Conservation (phyloP, 2,797 vertebrate species). For the Lithobates pipiens region DNA sequence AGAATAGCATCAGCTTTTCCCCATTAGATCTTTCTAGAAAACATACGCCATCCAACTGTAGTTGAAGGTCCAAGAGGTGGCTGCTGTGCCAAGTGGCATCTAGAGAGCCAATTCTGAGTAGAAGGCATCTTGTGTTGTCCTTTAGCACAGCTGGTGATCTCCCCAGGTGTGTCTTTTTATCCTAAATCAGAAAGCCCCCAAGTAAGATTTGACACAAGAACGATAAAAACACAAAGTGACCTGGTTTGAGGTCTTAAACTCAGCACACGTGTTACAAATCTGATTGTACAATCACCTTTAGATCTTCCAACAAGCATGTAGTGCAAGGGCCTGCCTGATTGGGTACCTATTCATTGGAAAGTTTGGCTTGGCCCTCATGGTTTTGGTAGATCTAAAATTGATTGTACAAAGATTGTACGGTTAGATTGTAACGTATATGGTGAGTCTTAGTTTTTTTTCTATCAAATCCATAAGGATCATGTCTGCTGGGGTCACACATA, state of each 20-base stretch:
- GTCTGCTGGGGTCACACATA: not conserved
- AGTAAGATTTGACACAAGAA: no score
- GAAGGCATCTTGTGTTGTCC: not conserved
- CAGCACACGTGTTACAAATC: no score
- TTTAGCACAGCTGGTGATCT: not conserved
- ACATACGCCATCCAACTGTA: not conserved
- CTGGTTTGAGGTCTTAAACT: not conserved
- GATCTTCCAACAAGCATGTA: no score
- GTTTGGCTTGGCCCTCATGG: no score
- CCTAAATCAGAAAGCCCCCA: not conserved
- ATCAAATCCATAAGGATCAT: not conserved
- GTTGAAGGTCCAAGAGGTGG: not conserved
- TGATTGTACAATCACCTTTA: no score
- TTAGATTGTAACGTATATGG: no score
- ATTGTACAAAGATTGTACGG: no score
- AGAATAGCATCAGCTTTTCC: conserved; percentile 10
- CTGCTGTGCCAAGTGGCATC: not conserved
- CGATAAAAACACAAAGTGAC: not conserved
- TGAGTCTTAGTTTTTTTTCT: not conserved
- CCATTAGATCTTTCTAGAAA: not conserved
- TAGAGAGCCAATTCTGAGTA: not conserved
- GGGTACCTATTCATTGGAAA: no score
- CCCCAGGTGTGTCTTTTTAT: not conserved
- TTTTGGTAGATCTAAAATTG: no score
- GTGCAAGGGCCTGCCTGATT: no score